phyloP scores from a whole-genome alignment of 2,113 vertebrate species.

The Semicossyphus pulcher region DNA sequence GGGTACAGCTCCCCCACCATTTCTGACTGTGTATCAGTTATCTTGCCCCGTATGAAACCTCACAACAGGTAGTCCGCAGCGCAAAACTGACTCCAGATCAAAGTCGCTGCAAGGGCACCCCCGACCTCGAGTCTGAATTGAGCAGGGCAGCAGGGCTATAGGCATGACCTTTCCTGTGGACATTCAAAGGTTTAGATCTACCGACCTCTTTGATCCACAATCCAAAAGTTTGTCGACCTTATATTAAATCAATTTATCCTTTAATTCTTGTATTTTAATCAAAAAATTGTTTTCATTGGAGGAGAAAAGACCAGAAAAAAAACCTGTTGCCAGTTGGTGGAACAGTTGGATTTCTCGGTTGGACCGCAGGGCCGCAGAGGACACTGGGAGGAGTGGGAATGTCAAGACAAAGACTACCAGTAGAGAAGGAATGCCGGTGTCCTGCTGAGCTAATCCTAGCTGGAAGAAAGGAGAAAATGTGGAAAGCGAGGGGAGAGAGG shows the following conservation, averaged over 20 bases:
- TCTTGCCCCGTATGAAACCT: slow-evolving; percentile 44
- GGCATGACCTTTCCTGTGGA: neutral
- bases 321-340: slow-evolving; percentile 27
- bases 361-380: slow-evolving; percentile 80
- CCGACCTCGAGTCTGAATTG: slow-evolving; percentile 28
- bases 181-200: neutral
- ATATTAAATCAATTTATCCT: neutral
- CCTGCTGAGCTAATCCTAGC: slow-evolving; percentile 89
- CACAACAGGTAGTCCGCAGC: slow-evolving; percentile 57
- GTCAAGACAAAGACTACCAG: slow-evolving; percentile 90
- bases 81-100: slow-evolving; percentile 63
- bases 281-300: neutral
- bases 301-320: neutral
- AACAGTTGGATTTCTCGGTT: slow-evolving; percentile 61
- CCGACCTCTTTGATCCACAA: neutral
- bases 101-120: slow-evolving; percentile 44
- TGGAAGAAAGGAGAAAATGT: slow-evolving; percentile 85
- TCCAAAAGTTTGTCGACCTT: neutral
- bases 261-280: neutral
- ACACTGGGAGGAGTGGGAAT: slow-evolving; percentile 91
- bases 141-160: slow-evolving; percentile 11
- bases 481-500: slow-evolving; percentile 73
- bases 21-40: slow-evolving; percentile 47
- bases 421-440: slow-evolving; percentile 86
- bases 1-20: neutral